Evolutionary conservation across 1,140 invertebrate species (phyloP), one percentile per base, ranked within the genome.

Genomic region (Octopus sinensis): DNA sequence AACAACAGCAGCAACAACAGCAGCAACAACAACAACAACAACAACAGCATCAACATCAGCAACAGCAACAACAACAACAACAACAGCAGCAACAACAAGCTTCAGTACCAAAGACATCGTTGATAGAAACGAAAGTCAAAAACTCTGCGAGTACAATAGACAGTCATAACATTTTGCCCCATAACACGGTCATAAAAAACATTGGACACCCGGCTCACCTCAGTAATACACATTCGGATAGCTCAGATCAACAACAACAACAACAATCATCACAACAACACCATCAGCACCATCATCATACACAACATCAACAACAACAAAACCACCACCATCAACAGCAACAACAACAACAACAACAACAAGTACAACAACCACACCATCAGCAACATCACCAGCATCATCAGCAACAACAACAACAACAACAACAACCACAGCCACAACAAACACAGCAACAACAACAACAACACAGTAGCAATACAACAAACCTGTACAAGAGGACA

Each of bases 91-190:
- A 84, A 51, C 84, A 84, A 80, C 78, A 81, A 51, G 76, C 79
- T 43, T 78, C 73, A 43, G 76, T 82, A 79, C 5, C 4, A 86
- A 86, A 10, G 83, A 83, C 68, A 85, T 83, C 62, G 78, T 83
- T 10, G 81, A 84, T n/a, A 85, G 84, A 54, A 82, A 86, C 76
- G 83, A 78, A 78, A 83, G 81, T 7, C 83, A 82, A 79, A 85
- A 85, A 81, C 85, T 84, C 4, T 62, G 23, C n/a, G 53, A 51
- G 10, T 71, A 68, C 56, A 10, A 68, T 71, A 62, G 68, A 56
- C 12, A 62, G 43, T 54, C 54, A 85, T 84, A 23, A 81, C 76
- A 30, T 4, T 81, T n/a, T 77, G 78, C 7, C 6, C 81, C 71
- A 73, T 77, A 43, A 51, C 79, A 30, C 76, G 80, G 56, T 62